phyloP scores from a whole-genome alignment of 2,113 vertebrate species.

The Hemicordylus capensis region DNA sequence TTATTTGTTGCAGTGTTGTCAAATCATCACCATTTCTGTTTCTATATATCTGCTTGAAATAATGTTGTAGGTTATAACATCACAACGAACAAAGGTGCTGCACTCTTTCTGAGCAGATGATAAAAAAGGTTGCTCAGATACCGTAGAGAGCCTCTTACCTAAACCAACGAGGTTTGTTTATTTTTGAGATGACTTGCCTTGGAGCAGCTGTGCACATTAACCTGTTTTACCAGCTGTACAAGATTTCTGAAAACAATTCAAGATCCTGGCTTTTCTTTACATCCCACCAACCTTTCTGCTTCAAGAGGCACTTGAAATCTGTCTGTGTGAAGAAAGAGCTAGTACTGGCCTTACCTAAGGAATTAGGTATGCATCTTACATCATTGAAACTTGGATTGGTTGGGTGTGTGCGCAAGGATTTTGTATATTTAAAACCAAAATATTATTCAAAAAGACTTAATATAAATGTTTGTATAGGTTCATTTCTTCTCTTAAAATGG shows the following conservation, averaged over 20 bases:
- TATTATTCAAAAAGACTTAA: too few species aligned
- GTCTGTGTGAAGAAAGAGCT: conserved; percentile 2
- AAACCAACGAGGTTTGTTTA: background rate
- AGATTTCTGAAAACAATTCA: conserved; percentile 55
- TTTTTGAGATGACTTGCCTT: conserved; percentile 19
- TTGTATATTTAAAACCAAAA: too few species aligned
- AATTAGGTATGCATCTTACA: background rate
- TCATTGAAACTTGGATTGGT: background rate
- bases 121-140: background rate
- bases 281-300: conserved; percentile 22
- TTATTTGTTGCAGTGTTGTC: background rate
- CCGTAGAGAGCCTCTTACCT: background rate
- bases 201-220: conserved; percentile 51
- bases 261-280: background rate
- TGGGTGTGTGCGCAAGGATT: background rate
- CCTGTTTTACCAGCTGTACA: conserved; percentile 52
- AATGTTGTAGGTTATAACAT: background rate
- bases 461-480: too few species aligned
- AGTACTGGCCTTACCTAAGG: background rate
- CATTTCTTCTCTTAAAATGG: too few species aligned
- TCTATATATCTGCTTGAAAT: conserved; percentile 15
- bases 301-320: background rate
- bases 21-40: background rate
- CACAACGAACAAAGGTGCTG: background rate
- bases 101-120: conserved; percentile 31